These are phyloP conservation scores for Mastigias papua DNA, from an alignment of 30 jellyfish, hydroid and myxozoan genomes.

Conservation along the genomic window DNA sequence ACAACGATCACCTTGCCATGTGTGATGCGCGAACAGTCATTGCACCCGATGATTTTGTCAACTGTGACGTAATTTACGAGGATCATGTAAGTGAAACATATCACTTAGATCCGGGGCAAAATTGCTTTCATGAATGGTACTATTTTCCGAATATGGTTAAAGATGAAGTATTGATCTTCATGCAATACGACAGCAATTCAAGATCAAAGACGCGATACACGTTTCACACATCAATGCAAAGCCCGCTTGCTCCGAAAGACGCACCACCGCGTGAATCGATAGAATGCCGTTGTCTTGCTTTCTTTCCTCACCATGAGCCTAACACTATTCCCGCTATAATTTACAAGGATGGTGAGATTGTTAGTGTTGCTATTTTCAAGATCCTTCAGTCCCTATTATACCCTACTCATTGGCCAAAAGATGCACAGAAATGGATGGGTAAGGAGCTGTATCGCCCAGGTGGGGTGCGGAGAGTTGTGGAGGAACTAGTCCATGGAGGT, in stretches of 20 bases:
- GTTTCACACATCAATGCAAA: constrained; percentile 44
- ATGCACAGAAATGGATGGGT: constrained; percentile 50
- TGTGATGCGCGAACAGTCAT: constrained; percentile 64
- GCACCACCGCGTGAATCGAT: constrained; percentile 67
- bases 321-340: constrained; percentile 37
- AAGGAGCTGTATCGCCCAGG: constrained; percentile 42
- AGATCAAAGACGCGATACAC: constrained; percentile 37
- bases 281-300: constrained; percentile 47
- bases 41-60: constrained; percentile 60
- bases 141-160: constrained; percentile 59
- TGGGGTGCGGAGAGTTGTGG: constrained; percentile 39
- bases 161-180: constrained; percentile 32
- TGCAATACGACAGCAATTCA: constrained; percentile 61
- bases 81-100: constrained; percentile 34
- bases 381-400: constrained; percentile 12
- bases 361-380: constrained; percentile 43
- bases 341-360: constrained; percentile 28
- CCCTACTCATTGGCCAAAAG: constrained; percentile 36
- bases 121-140: constrained; percentile 64
- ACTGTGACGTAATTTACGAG: constrained; percentile 18
- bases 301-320: constrained; percentile 65
- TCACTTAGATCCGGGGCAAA: constrained; percentile 37
- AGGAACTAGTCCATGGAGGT: constrained; percentile 41
- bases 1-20: constrained; percentile 58
- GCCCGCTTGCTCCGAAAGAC: constrained; percentile 46